Conservation (phyloP, 2,797 vertebrate genomes). For the Dermochelys coriacea region DNA sequence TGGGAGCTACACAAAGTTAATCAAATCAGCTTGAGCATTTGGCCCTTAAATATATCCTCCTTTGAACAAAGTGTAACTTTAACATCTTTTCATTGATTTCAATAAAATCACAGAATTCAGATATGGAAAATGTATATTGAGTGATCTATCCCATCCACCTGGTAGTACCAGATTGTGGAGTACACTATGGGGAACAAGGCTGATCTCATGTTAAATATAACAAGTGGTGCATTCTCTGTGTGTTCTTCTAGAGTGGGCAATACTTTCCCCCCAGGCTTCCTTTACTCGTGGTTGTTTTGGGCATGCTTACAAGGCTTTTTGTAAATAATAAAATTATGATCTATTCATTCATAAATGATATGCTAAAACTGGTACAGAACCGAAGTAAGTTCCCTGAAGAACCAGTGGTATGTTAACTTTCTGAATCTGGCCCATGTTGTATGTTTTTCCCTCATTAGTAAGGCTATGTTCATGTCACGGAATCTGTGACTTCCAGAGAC, state of each 20-base stretch:
- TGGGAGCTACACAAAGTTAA: neutral
- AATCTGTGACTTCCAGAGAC: no score
- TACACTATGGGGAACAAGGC: neutral
- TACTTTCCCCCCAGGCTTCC: conserved; percentile 1
- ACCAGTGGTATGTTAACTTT: neutral
- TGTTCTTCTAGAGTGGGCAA: neutral
- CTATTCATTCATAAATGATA: conserved; percentile 63
- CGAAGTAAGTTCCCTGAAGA: conserved; percentile 22
- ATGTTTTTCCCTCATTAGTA: conserved; percentile 16
- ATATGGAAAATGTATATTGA: conserved; percentile 39
- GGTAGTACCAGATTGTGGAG: neutral
- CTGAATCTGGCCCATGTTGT: conserved; percentile 22
- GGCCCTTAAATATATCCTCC: neutral
- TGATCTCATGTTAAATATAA: conserved; percentile 14
- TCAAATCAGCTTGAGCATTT: neutral
- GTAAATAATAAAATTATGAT: conserved; percentile 57
- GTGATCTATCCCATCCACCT: conserved; percentile 7
- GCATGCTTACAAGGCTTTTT: conserved; percentile 29
- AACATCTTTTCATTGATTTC: neutral
- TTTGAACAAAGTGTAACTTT: neutral
- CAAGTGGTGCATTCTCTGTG: neutral
- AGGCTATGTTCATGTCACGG: no score
- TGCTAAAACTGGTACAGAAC: conserved; percentile 10
- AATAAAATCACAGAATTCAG: conserved; percentile 39
- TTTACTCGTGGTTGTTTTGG: conserved; percentile 31